phyloP scores from a whole-genome alignment of 2,113 vertebrate genomes.

The human region GRCh38 chr5:134844001-134844500 shows the following conservation, averaged over 20 bases:
- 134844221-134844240: background rate
- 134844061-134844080: background rate
- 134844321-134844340: background rate
- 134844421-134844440: too few relatives aligned
- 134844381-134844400: too few relatives aligned
- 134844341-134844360: background rate
- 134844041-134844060: background rate
- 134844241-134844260: constrained; percentile 15
- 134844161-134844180: background rate
- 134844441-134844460: too few relatives aligned
- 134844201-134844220: background rate
- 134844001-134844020: background rate
- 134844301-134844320: background rate
- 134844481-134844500: too few relatives aligned
- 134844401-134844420: too few relatives aligned
- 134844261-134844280: background rate
- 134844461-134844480: too few relatives aligned
- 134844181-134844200: background rate
- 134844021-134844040: background rate
- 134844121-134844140: background rate
- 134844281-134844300: background rate
- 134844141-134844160: background rate
- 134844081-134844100: background rate
- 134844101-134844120: background rate
- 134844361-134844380: too few relatives aligned